These are phyloP conservation scores for Pocillopora meandrina DNA, from an alignment of 92 coral and sea anemone species.

Conservation along the genomic window DNA sequence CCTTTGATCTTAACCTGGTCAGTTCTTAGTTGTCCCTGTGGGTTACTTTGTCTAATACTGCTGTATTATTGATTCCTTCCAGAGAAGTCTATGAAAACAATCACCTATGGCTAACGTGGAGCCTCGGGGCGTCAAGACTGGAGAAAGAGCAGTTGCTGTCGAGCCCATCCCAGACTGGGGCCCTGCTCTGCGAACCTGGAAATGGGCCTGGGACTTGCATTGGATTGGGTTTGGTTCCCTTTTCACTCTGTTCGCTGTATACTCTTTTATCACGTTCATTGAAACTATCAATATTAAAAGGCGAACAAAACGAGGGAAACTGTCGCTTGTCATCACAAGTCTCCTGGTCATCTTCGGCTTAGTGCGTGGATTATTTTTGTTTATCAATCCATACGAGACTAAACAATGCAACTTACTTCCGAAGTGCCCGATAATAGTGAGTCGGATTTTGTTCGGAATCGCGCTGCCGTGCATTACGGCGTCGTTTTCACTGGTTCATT, in stretches of 20 bases:
- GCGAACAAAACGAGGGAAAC: constrained; percentile 48
- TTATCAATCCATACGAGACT: constrained; percentile 90
- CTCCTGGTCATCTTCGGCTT: constrained; percentile 61
- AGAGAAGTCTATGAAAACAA: not conserved
- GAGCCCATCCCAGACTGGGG: constrained; percentile 87
- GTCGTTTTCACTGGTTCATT: constrained; percentile 77
- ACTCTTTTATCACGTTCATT: constrained; percentile 58
- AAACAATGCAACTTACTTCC: constrained; percentile 75
- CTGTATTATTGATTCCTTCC: not conserved
- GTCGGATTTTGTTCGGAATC: constrained; percentile 74
- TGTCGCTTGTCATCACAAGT: constrained; percentile 55
- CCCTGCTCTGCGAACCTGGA: constrained; percentile 67
- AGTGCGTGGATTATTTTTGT: constrained; percentile 70
- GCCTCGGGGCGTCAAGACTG: not conserved
- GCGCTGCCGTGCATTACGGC: constrained; percentile 91
- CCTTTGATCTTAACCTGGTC: not conserved
- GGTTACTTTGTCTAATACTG: not conserved
- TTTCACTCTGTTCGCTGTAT: constrained; percentile 61
- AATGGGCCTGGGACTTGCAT: constrained; percentile 83
- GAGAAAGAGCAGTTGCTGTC: constrained; percentile 13
- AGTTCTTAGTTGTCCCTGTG: not conserved
- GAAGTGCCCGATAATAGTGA: constrained; percentile 58
- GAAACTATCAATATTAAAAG: constrained; percentile 29
- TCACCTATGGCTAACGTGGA: constrained; percentile 6
- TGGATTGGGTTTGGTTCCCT: constrained; percentile 79